Percentiles rank a stretch among this genome's conserved stretches.
phyloP scores from a whole-genome alignment of 2,888 invertebrate genomes.

The Acrobasis suavella region DNA sequence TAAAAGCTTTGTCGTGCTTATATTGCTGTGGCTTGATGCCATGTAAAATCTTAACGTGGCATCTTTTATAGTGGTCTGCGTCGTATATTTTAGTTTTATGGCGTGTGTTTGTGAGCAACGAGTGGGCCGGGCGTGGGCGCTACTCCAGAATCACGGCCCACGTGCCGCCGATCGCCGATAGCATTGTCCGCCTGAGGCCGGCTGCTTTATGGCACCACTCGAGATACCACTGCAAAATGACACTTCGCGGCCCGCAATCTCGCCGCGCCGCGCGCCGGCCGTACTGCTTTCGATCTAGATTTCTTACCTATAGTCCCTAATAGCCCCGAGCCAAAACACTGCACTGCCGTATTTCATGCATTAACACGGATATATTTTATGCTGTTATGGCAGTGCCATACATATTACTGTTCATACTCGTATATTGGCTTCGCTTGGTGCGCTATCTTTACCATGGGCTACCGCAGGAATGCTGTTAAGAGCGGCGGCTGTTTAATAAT shows the following conservation, averaged over 20 bases:
- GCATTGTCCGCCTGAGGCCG: slow-evolving; percentile 67
- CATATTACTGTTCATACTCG: slow-evolving; percentile 23
- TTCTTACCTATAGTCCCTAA: slow-evolving; percentile 23
- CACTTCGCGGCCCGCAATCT: slow-evolving; percentile 61
- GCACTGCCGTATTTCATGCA: slow-evolving; percentile 29
- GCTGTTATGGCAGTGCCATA: slow-evolving; percentile 10
- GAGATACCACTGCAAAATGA: slow-evolving; percentile 63
- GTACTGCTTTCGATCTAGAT: slow-evolving; percentile 33
- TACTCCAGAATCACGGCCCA: slow-evolving; percentile 74
- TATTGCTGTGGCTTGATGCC: slow-evolving; percentile 60
- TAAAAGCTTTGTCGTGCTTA: slow-evolving; percentile 65
- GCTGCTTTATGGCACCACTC: slow-evolving; percentile 69
- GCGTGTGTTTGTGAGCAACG: slow-evolving; percentile 47
- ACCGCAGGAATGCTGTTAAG: slow-evolving; percentile 30
- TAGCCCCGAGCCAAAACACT: slow-evolving; percentile 16
- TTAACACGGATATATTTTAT: slow-evolving; percentile 23
- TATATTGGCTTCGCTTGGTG: not conserved
- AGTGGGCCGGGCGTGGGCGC: slow-evolving; percentile 69
- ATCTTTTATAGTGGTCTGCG: slow-evolving; percentile 66
- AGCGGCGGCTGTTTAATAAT: slow-evolving; percentile 50
- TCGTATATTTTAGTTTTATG: slow-evolving; percentile 72
- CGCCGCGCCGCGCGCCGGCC: slow-evolving; percentile 40
- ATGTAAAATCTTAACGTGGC: slow-evolving; percentile 67
- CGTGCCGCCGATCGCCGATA: slow-evolving; percentile 72
- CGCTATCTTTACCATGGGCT: slow-evolving; percentile 25